These are phyloP conservation scores for Lissonota sp. DNA, from an alignment of 2,888 invertebrate genomes.

Conservation along the genomic window DNA sequence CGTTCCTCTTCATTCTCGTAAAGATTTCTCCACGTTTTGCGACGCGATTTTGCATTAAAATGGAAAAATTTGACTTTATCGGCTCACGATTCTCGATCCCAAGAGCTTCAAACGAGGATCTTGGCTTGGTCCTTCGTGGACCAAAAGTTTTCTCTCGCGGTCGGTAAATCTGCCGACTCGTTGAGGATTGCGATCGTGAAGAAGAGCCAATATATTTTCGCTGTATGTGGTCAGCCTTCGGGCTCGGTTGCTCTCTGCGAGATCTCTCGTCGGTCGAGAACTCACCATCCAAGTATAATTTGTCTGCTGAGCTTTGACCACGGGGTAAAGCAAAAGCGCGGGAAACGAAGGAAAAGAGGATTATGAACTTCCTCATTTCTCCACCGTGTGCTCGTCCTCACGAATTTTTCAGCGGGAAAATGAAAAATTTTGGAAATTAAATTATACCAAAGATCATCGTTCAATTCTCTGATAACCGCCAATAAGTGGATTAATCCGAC, in stretches of 20 bases:
- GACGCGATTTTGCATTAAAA: slow-evolving; percentile 18
- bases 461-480: too few species aligned
- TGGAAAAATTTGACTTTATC: slow-evolving; percentile 64
- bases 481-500: too few species aligned
- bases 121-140: slow-evolving; percentile 31
- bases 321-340: slow-evolving; percentile 43
- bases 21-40: not conserved
- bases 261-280: slow-evolving; percentile 58
- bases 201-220: slow-evolving; percentile 17
- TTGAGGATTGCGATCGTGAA: slow-evolving; percentile 49
- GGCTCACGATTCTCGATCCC: slow-evolving; percentile 58
- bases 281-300: slow-evolving; percentile 47
- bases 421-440: too few species aligned
- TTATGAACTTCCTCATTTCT: slow-evolving; percentile 55
- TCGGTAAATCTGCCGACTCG: slow-evolving; percentile 60
- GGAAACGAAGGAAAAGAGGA: slow-evolving; percentile 35
- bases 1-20: not conserved
- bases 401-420: slow-evolving; percentile 41
- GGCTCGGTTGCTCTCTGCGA: not conserved
- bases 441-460: too few species aligned
- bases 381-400: slow-evolving; percentile 26
- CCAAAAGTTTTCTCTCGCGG: slow-evolving; percentile 48
- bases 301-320: slow-evolving; percentile 43
- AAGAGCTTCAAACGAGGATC: slow-evolving; percentile 21
- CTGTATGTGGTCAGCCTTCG: slow-evolving; percentile 8